Evolutionary conservation across 2,888 invertebrate genomes (phyloP), one percentile per base, ranked within the genome.

Genomic region (Pogonocherus hispidulus): DNA sequence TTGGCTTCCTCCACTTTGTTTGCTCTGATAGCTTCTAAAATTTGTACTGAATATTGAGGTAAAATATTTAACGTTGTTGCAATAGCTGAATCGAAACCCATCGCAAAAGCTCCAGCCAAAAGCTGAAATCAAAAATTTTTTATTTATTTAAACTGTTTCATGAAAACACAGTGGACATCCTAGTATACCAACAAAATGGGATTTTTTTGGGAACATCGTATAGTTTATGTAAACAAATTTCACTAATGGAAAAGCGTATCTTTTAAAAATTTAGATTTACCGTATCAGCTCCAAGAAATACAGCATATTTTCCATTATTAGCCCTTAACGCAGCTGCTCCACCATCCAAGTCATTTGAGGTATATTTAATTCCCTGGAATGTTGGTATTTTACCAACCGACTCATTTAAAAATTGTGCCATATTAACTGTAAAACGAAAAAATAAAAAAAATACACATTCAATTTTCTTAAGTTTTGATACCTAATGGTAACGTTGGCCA

Each of bases 361-460:
- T 95, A 81, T 92, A 95, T 83, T 96, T 96, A n/a, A 95, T 87
- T 2, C 96, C 96, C 67, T 88, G 89, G 79, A 96, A 92, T 60
- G 91, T 93, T 0, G 94, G 91, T 52, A 96, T 90, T 66, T 87
- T 82, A 3, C 86, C 86, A 0, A 88, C 88, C 0, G 92, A 91
- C 19, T 89, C 87, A 11, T 87, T 85, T 41, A 93, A 88, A 77
- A 93, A 92, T 22, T 88, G 85, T 46, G 90, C 91, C 93, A 94
- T 94, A 76, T 91, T 88, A 55, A 94, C 94, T 41, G n/a, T n/a
- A n/a, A n/a, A n/a, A n/a, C n/a, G n/a, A n/a, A n/a, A n/a, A n/a
- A n/a, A n/a, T n/a, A n/a, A n/a, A n/a, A 41, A 41, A 41, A 41
- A 27, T 27, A 27, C n/a, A n/a, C n/a, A n/a, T n/a, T n/a, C 32